These are phyloP conservation scores for Alethe castanea DNA, from an alignment of 2,113 vertebrate species.

Conservation along the genomic window DNA sequence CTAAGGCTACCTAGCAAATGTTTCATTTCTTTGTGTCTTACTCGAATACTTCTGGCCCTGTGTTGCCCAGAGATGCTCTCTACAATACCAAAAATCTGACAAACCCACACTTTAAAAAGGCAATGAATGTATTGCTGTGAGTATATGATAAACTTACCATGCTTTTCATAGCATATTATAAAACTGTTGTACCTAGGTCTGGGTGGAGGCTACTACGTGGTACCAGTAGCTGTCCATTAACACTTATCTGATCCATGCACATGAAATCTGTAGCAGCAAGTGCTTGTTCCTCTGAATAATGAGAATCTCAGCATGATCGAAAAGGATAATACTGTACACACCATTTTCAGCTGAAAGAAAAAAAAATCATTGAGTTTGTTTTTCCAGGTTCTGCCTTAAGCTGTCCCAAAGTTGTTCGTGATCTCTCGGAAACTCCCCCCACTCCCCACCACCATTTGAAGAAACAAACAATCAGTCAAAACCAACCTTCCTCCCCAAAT, in stretches of 20 bases:
- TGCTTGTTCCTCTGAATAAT: neutral
- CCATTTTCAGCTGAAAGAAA: neutral
- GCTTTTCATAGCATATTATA: neutral
- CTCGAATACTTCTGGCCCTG: neutral
- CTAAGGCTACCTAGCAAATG: neutral
- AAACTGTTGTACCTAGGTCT: neutral
- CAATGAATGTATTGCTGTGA: neutral
- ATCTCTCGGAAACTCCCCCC: neutral
- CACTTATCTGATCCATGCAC: neutral
- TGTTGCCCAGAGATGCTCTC: neutral
- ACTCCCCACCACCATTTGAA: neutral
- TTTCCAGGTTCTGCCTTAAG: neutral
- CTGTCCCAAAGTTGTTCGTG: neutral
- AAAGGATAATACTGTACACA: neutral
- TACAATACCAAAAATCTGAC: neutral
- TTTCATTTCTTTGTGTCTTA: neutral
- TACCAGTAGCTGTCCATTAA: neutral
- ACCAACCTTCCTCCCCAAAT: neutral
- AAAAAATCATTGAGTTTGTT: neutral
- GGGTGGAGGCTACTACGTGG: neutral
- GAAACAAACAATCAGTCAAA: conserved; percentile 27
- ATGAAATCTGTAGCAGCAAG: neutral
- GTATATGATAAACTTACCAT: neutral
- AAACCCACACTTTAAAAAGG: neutral
- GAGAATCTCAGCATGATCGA: neutral